Percentiles rank a stretch among this genome's conserved stretches.
Conservation (phyloP, 2,888 invertebrate species). For the Caenorhabditis imperialis region DNA sequence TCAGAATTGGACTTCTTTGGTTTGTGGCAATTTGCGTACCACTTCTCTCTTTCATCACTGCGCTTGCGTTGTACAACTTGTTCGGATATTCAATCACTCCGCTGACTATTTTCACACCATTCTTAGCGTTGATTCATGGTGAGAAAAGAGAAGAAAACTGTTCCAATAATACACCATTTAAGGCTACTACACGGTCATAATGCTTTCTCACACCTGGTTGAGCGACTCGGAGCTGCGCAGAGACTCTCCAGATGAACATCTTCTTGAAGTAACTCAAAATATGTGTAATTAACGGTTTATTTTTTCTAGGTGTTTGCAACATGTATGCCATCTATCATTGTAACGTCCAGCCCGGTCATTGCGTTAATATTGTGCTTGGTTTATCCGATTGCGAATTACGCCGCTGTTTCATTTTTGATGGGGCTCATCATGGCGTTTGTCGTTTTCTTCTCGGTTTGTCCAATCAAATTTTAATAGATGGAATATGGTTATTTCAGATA, state of each 20-base stretch:
- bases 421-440: conserved; percentile 39
- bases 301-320: conserved; percentile 50
- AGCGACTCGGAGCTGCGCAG: conserved; percentile 44
- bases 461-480: neutral
- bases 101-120: conserved; percentile 56
- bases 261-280: conserved; percentile 26
- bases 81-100: conserved; percentile 53
- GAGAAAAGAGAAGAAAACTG: too few species aligned
- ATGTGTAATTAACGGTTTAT: neutral
- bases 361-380: conserved; percentile 48
- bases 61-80: conserved; percentile 43
- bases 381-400: conserved; percentile 55
- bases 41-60: conserved; percentile 31
- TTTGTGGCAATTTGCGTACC: conserved; percentile 35
- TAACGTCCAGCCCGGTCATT: conserved; percentile 47
- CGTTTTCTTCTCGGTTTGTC: conserved; percentile 58
- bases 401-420: conserved; percentile 54
- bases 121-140: conserved; percentile 55
- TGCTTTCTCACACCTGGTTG: conserved; percentile 53
- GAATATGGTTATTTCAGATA: conserved; percentile 27
- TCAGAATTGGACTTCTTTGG: conserved; percentile 40
- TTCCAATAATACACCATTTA: too few species aligned
- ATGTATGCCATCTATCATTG: conserved; percentile 57
- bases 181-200: conserved; percentile 41
- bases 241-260: conserved; percentile 44